Evolutionary conservation across 2,113 vertebrate genomes (phyloP), one percentile per base, ranked within the genome.

Genomic region (Himantopus leucocephalus): DNA sequence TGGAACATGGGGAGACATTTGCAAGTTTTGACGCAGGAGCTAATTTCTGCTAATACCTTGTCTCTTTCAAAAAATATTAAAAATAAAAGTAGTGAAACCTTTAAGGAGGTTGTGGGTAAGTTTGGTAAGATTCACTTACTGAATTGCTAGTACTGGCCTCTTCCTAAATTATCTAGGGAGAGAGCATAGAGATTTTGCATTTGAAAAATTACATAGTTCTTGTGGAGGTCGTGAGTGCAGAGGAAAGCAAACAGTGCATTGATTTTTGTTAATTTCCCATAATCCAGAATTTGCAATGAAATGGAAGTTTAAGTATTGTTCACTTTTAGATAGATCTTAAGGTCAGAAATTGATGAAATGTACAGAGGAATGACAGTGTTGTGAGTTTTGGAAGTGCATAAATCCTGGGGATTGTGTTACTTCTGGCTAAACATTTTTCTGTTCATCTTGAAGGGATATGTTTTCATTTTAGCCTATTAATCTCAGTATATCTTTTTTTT

Each of bases 381-480:
- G 4, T 77, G 88, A 93, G 64, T 93, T 92, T 91, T 90, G 70
- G 94, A 96, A 35, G 32, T 30, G 35, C 55, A 53, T 86, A 94
- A 97, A 95, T 97, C 71, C 71, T 95, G 62, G 21, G 43, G 75
- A 47, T 94, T 88, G 37, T 68, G 29, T 96, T 96, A 91, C 80
- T 92, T 70, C 52, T 96, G 78, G 66, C 88, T 91, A 68, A 96
- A 93, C 7, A 2, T 52, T 95, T 78, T 86, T 96, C 53, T 83
- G 90, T 85, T 94, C 76, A 50, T 64, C 94, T 87, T 90, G 68
- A 87, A 87, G 80, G 52, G 92, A 75, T 96, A 63, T 37, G 26
- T 88, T 91, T 94, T 82, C 58, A 41, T 96, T 96, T 97, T 95
- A 90, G 75, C 71, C 95, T 88, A 60, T 96, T 97, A 96, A 97